Percentiles rank a stretch among this genome's conserved stretches.
Evolutionary conservation across 2,797 vertebrate genomes (phyloP).

Genomic region (Xyrichtys novacula): DNA sequence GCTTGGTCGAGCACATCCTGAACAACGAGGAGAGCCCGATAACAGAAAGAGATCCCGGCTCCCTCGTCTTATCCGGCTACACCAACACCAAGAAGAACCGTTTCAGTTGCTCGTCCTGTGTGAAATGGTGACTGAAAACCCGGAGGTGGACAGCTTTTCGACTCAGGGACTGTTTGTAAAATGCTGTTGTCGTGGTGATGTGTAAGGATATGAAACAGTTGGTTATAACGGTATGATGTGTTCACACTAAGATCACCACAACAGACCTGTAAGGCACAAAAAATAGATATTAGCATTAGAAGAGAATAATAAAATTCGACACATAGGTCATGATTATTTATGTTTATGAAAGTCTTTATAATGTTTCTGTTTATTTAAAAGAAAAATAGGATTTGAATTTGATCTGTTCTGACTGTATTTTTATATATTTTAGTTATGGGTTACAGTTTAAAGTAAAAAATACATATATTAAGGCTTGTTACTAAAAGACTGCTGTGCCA

Average conservation of each 20-base stretch:
- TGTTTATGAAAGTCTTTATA: not conserved
- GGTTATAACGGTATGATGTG: not conserved
- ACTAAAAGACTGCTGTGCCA: not conserved
- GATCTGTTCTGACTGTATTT: not conserved
- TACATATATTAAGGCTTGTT: not conserved
- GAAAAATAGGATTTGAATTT: not conserved
- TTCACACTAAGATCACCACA: too few species aligned
- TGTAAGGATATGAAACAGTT: not conserved
- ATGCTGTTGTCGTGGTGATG: not conserved
- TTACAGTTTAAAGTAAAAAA: not conserved
- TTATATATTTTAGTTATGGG: not conserved
- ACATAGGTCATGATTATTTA: too few species aligned
- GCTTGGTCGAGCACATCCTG: slow-evolving; percentile 85
- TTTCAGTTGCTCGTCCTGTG: slow-evolving; percentile 74
- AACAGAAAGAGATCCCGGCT: slow-evolving; percentile 67
- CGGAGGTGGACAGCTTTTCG: slow-evolving; percentile 18
- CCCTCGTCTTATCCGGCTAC: slow-evolving; percentile 76
- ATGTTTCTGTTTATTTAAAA: not conserved
- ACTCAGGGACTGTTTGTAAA: slow-evolving; percentile 29
- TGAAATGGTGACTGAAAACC: slow-evolving; percentile 62
- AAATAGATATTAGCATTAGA: too few species aligned
- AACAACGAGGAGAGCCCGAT: slow-evolving; percentile 77
- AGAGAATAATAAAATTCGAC: too few species aligned
- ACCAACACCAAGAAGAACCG: slow-evolving; percentile 64
- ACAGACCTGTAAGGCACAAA: too few species aligned